phyloP scores from a whole-genome alignment of 2,797 vertebrate genomes.

The Myotis findleyi region DNA sequence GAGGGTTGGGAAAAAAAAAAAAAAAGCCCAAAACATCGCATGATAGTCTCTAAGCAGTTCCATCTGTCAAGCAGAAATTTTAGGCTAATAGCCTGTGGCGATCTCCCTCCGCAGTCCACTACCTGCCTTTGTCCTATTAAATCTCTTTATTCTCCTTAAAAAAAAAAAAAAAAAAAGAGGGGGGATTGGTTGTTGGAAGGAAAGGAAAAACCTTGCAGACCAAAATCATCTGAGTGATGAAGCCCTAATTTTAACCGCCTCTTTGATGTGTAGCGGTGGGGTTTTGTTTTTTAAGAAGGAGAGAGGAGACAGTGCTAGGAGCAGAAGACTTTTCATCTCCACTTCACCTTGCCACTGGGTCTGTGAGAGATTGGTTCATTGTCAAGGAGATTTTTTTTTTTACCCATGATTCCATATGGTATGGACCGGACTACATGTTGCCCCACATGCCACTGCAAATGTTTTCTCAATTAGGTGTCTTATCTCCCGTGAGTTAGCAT shows the following conservation, averaged over 20 bases:
- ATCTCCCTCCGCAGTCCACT: constrained; percentile 94
- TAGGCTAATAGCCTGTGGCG: constrained; percentile 96
- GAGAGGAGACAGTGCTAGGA: constrained; percentile 91
- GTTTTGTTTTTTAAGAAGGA: constrained; percentile 86
- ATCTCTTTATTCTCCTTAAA: constrained; percentile 93
- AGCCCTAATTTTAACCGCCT: constrained; percentile 92
- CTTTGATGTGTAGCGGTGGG: constrained; percentile 92
- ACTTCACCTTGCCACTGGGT: constrained; percentile 99
- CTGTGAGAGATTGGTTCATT: constrained; percentile 99
- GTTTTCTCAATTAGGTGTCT: constrained; percentile 99
- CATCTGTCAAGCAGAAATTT: constrained; percentile 97
- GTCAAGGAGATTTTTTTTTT: constrained; percentile 96
- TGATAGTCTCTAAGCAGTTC: constrained; percentile 98
- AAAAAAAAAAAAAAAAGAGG: constrained; percentile 70
- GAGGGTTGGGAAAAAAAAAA: constrained; percentile 55
- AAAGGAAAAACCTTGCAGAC: constrained; percentile 92
- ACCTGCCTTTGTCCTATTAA: constrained; percentile 97
- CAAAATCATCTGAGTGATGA: constrained; percentile 93
- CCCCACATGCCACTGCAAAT: constrained; percentile 99
- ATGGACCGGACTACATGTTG: constrained; percentile 98
- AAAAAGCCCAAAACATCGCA: constrained; percentile 91
- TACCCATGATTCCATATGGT: constrained; percentile 99
- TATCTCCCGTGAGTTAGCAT: constrained; percentile 98
- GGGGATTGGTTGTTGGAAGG: constrained; percentile 80
- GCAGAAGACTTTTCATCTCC: constrained; percentile 95